Base-by-base conservation (phyloP, 1,140 invertebrate genomes). In the Catajapyx aquilonaris region DNA sequence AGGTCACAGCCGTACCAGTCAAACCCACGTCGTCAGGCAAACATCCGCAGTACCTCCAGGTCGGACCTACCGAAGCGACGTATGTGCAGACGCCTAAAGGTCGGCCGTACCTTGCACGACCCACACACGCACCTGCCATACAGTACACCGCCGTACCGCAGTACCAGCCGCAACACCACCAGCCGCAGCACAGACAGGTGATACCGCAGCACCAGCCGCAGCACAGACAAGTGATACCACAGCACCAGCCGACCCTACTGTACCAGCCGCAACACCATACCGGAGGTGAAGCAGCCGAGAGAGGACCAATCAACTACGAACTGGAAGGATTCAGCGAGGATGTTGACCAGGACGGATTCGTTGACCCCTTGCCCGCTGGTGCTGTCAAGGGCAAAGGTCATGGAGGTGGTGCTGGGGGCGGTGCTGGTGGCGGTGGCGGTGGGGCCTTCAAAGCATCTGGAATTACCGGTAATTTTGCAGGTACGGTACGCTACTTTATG, bases 51-150 rank as follows among this genome's bases (percentile, higher is more conserved):
- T 23, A 61, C 61, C 13, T 46, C 50, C 0, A 50, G 43, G 33
- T 34, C 47, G 2, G 62, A 62, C 44, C 48, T 51, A 17, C 58
- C 55, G 5, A 41, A 40, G 11, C 42, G 40, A 2, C 50, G 54
- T 0, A 52, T 51, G 4, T 53, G 45, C 36, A 59, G 49, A 48
- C 52, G 48, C 43, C 51, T 55, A 20, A 44, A 47, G 52, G 33
- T 56, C 46, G 18, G 61, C n/a, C 56, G 52, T 36, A n/a, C 53
- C 55, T 2, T 59, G 53, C 13, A 60, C 61, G 0, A 64, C 58
- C 2, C 51, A 59, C 13, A 59, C 51, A 37, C 50, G 61, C 3
- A 54, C 58, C 5, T 52, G 43, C 18, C 52, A 52, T 49, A 46
- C 53, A 56, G 44, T 51, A 57, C 28, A 63, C 62, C 37, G 57